Evolutionary conservation across 2,888 invertebrate genomes (phyloP).

Genomic region (Orgyia antiqua): DNA sequence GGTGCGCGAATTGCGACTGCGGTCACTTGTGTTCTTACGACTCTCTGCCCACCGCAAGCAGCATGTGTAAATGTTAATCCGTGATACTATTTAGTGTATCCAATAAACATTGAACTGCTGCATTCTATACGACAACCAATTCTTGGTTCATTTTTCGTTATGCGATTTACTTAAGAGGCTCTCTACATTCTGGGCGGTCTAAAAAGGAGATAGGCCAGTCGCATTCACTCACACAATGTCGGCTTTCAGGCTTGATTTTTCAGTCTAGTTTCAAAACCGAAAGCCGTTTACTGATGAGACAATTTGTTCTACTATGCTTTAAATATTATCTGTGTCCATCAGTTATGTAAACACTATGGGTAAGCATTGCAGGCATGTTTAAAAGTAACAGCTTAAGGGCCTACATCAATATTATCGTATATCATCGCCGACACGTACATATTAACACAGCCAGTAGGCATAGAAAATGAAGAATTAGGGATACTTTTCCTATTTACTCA

Average conservation of each 20-base stretch:
- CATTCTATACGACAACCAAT: constrained; percentile 21
- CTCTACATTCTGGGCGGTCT: constrained; percentile 28
- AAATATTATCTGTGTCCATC: constrained; percentile 20
- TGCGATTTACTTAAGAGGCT: constrained; percentile 24
- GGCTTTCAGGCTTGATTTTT: constrained; percentile 40
- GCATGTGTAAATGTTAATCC: constrained; percentile 64
- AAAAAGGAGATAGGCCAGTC: constrained; percentile 26
- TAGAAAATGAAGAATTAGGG: no score
- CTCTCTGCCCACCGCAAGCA: constrained; percentile 55
- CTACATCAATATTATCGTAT: no score
- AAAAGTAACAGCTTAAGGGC: no score
- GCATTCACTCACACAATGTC: constrained; percentile 29
- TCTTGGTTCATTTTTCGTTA: constrained; percentile 13
- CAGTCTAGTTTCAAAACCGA: constrained; percentile 41
- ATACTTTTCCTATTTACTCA: no score
- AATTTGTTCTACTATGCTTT: constrained; percentile 26
- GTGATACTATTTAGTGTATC: constrained; percentile 47
- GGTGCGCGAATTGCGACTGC: constrained; percentile 68
- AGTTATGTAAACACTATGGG: constrained; percentile 29
- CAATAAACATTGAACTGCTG: constrained; percentile 35
- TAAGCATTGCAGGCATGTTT: constrained; percentile 13
- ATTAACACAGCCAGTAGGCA: no score
- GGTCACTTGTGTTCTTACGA: constrained; percentile 49
- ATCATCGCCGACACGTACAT: no score
- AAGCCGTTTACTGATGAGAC: constrained; percentile 29